Base-by-base conservation (phyloP, 2,888 invertebrate genomes). In the Amblyjoppa fuscipennis region DNA sequence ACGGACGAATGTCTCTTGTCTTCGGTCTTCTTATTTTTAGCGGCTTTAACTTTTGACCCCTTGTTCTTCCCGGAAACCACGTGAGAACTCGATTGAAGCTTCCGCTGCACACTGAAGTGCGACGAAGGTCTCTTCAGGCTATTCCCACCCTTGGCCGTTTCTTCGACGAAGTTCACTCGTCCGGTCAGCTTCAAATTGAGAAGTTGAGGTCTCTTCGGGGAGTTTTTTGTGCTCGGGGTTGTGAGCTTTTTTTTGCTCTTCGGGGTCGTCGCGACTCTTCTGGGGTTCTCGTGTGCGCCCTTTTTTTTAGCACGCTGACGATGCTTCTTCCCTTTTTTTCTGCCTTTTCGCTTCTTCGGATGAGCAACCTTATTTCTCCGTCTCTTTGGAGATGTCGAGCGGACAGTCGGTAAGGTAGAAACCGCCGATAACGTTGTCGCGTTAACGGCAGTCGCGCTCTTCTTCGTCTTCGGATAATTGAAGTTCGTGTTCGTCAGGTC, bases 31-130 rank as follows among this genome's bases (percentile, higher is more conserved):
- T 64, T 34, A 20, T 59, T 64, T 9, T 56, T 41, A 1, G 11
- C 61, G 3, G 53, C 13, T 78, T 68, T 31, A 5, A 3, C 28
- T 9, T 45, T 45, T 3, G 53, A 59, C 9, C 28, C 25, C 51
- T 66, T 25, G 9, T 20, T 25, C 41, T 69, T 79, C 7, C 56
- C 25, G 4, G 70, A 31, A n/a, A 16, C n/a, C 13, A 86, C 68
- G 13, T 79, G 70, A 7, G 68, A 51, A 64, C 81, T 86, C n/a
- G 83, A 82, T n/a, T 84, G 86, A 20, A 86, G 69, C 53, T 86
- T 86, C 45, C 84, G 75, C 59, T 79, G 74, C n/a, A 75, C 66
- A 28, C 81, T 76, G 9, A 82, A 74, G 38, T 86, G 82, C 34
- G 73, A 34, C 16, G 56, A 5, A 5, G 64, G 74, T 3, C n/a